Conservation (phyloP, 2,888 invertebrate genomes). For the Azorinus chamasolen region DNA sequence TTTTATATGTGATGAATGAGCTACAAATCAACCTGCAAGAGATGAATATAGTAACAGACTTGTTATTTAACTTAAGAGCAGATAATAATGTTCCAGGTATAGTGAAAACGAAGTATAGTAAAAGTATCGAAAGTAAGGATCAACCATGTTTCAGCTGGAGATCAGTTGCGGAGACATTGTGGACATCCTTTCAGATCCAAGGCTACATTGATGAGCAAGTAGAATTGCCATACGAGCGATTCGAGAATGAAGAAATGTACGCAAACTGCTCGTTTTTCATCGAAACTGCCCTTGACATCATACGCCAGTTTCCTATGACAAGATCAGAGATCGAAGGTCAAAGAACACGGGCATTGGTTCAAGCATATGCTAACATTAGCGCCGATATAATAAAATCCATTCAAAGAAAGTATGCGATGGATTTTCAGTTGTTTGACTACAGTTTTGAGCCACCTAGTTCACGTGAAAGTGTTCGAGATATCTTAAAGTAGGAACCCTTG, state of each 20-base stretch:
- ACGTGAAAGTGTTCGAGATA: too few relatives aligned
- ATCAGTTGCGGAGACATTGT: not conserved
- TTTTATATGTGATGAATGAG: too few relatives aligned
- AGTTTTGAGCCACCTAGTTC: not conserved
- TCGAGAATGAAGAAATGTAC: not conserved
- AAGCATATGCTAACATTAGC: not conserved
- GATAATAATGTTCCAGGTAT: too few relatives aligned
- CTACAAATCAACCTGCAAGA: too few relatives aligned
- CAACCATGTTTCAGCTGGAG: too few relatives aligned
- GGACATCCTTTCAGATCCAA: conserved; percentile 23
- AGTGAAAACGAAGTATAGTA: too few relatives aligned
- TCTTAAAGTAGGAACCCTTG: too few relatives aligned
- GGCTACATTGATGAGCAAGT: conserved; percentile 5
- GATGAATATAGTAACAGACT: too few relatives aligned
- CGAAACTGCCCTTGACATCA: not conserved
- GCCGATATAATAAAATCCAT: conserved; percentile 5
- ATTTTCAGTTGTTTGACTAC: conserved; percentile 29
- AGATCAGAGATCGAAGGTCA: not conserved
- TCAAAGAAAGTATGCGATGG: conserved; percentile 4
- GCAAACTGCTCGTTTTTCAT: not conserved
- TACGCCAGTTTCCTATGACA: not conserved
- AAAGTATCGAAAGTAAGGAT: too few relatives aligned
- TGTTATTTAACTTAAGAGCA: too few relatives aligned
- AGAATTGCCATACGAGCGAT: not conserved
- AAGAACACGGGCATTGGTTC: conserved; percentile 3